Evolutionary conservation across 1,140 invertebrate species (phyloP).

Genomic region (Brachionus plicatilis): DNA sequence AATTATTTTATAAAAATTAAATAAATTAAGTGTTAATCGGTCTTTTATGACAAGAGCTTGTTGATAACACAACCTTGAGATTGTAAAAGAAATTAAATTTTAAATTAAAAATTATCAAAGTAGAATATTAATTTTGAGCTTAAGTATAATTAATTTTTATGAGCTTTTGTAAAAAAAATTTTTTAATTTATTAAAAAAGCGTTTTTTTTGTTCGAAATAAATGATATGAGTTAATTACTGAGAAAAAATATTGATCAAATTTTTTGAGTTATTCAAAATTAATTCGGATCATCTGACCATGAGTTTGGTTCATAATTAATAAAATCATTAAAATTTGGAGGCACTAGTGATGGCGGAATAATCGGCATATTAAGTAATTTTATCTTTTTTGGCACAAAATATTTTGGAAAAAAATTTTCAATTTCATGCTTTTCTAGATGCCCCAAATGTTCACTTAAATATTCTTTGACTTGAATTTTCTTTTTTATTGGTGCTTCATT

Average conservation of each 20-base stretch:
- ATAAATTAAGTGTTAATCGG: too few relatives aligned
- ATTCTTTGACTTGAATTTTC: not conserved
- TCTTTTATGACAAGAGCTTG: too few relatives aligned
- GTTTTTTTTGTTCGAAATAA: too few relatives aligned
- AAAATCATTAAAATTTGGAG: slow-evolving; percentile 9
- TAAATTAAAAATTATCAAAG: too few relatives aligned
- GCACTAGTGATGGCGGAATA: not conserved
- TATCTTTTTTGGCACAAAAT: not conserved
- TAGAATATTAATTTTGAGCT: too few relatives aligned
- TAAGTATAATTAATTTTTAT: too few relatives aligned
- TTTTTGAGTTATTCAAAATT: not conserved
- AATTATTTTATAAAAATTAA: too few relatives aligned
- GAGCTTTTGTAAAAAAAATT: too few relatives aligned
- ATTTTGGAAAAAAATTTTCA: slow-evolving; percentile 18
- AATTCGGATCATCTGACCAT: not conserved
- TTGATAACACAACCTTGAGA: too few relatives aligned
- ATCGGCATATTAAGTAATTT: not conserved
- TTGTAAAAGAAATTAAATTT: too few relatives aligned
- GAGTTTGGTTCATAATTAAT: slow-evolving; percentile 24
- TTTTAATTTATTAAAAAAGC: too few relatives aligned
- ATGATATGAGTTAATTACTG: not conserved
- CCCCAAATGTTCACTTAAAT: not conserved
- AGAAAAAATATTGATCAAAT: not conserved
- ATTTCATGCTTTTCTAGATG: not conserved
- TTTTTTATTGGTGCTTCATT: not conserved